phyloP scores from a whole-genome alignment of 2,797 vertebrate genomes.

The Urosaurus nigricauda region DNA sequence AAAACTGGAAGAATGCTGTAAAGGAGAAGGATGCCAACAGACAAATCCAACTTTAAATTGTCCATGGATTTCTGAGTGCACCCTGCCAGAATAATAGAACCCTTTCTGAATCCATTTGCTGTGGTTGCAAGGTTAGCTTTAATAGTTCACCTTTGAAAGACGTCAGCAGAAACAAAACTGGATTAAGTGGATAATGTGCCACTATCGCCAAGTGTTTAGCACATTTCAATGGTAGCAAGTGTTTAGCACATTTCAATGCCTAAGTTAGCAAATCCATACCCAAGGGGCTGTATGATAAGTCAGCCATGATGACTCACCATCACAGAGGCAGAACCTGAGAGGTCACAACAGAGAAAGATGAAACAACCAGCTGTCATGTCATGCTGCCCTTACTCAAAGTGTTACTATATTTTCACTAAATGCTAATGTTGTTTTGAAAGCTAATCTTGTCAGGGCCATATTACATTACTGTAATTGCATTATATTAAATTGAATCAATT shows the following conservation, averaged over 20 bases:
- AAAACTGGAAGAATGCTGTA: background rate
- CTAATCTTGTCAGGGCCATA: background rate
- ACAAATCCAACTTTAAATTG: conserved; percentile 15
- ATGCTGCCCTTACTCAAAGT: conserved; percentile 34
- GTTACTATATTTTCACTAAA: conserved; percentile 26
- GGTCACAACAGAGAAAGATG: background rate
- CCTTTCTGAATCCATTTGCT: background rate
- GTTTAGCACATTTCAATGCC: background rate
- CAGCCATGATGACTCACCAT: conserved; percentile 22
- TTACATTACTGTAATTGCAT: background rate
- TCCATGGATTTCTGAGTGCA: conserved; percentile 4
- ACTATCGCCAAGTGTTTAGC: background rate
- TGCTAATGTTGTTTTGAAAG: conserved; percentile 12
- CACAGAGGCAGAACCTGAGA: conserved; percentile 19
- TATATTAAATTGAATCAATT: background rate
- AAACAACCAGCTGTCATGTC: conserved; percentile 47
- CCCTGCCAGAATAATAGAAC: background rate
- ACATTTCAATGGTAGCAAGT: background rate
- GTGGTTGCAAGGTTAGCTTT: background rate
- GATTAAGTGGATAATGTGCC: background rate
- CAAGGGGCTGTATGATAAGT: background rate
- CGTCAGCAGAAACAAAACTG: fast-evolving
- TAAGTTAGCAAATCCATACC: background rate
- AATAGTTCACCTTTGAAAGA: background rate
- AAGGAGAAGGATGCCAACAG: background rate